Percentiles rank a stretch among this genome's conserved stretches.
Evolutionary conservation across 2,888 invertebrate species (phyloP).

Genomic region (Eledone cirrhosa): DNA sequence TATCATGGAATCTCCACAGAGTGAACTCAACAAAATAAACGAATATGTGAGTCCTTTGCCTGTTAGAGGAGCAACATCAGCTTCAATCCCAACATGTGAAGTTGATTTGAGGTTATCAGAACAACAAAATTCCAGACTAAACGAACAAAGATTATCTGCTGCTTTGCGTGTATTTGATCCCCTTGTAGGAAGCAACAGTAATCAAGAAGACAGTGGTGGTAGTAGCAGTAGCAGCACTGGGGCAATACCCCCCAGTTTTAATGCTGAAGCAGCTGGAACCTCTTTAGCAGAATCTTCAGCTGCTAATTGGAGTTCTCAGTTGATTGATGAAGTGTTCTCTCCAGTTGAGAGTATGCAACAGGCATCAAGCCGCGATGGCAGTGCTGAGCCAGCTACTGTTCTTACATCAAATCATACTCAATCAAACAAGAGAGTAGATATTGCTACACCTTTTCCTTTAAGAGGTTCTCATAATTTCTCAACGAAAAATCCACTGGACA

Average conservation of each 20-base stretch:
- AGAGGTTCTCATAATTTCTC: slow-evolving; percentile 5
- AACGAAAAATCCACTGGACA: slow-evolving; percentile 24
- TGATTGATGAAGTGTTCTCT: slow-evolving; percentile 20
- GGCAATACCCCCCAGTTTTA: neutral
- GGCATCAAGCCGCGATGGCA: slow-evolving; percentile 3
- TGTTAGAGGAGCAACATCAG: neutral
- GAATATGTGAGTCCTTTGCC: neutral
- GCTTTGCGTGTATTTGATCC: slow-evolving; percentile 58
- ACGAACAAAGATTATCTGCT: slow-evolving; percentile 57
- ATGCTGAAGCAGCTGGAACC: neutral
- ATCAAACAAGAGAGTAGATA: neutral
- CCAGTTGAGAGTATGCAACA: slow-evolving; percentile 8
- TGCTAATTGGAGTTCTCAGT: slow-evolving; percentile 19
- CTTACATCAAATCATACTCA: neutral
- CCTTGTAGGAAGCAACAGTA: slow-evolving; percentile 34
- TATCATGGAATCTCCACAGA: slow-evolving; percentile 27
- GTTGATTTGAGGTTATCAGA: slow-evolving; percentile 50
- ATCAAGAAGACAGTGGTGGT: slow-evolving; percentile 12
- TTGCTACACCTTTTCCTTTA: slow-evolving; percentile 15
- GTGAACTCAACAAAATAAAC: slow-evolving; percentile 21
- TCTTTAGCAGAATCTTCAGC: neutral
- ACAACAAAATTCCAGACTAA: slow-evolving; percentile 59
- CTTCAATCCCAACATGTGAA: slow-evolving; percentile 26
- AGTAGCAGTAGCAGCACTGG: slow-evolving; percentile 22
- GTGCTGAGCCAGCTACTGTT: slow-evolving; percentile 12